Percentiles rank a stretch among this genome's conserved stretches.
phyloP scores from a whole-genome alignment of 1,140 invertebrate genomes.

The Bombus breviceps region DNA sequence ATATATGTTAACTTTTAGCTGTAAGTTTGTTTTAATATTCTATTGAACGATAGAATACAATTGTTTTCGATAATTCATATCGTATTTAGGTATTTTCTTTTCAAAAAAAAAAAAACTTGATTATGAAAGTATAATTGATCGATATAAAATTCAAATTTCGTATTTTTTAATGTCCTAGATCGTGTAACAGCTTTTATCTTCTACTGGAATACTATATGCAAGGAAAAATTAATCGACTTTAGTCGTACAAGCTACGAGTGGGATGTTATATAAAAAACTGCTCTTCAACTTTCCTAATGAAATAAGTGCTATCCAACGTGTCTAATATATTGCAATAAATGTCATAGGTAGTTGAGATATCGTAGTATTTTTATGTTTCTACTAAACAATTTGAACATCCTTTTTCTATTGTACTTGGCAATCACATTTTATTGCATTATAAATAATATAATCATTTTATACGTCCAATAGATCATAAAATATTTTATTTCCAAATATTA shows the following conservation, averaged over 20 bases:
- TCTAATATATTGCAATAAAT: constrained; percentile 13
- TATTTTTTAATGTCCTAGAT: background rate
- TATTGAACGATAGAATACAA: no score
- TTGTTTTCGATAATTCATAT: no score
- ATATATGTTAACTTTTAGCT: no score
- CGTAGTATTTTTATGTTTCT: background rate
- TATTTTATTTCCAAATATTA: no score
- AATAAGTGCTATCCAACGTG: constrained; percentile 41
- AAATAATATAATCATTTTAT: background rate
- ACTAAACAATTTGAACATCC: background rate
- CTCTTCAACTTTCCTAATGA: constrained; percentile 36
- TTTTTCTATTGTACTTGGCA: background rate
- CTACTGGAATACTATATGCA: background rate
- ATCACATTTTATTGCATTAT: background rate
- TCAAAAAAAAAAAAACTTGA: no score
- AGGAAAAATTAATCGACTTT: constrained; percentile 3
- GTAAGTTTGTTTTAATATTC: no score
- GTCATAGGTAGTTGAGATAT: background rate
- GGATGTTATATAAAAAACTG: constrained; percentile 44
- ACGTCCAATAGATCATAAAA: no score
- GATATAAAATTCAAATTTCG: background rate
- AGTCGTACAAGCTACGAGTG: constrained; percentile 13
- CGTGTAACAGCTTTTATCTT: background rate
- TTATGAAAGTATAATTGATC: no score
- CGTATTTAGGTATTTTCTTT: background rate